phyloP scores from a whole-genome alignment of 2,113 vertebrate genomes.

The rabbit (Oryctolagus cuniculus) region DNA sequence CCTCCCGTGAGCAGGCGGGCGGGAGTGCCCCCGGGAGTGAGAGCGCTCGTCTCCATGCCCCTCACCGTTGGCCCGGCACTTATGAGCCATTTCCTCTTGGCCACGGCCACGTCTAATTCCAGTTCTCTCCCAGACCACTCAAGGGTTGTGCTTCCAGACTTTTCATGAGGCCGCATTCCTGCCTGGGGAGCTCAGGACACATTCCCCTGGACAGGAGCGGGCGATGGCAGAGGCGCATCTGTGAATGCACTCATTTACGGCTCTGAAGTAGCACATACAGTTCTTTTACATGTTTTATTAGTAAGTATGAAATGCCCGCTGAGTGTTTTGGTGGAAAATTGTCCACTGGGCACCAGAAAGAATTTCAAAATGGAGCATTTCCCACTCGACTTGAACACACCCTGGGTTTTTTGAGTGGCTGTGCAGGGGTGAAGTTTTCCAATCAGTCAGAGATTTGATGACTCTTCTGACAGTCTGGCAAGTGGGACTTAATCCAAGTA shows the following conservation, averaged over 20 bases:
- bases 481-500: neutral
- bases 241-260: conserved; percentile 75
- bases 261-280: conserved; percentile 77
- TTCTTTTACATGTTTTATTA: conserved; percentile 81
- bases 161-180: conserved; percentile 82
- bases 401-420: conserved; percentile 22
- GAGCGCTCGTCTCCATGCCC: neutral
- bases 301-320: conserved; percentile 72
- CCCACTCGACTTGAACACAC: conserved; percentile 55
- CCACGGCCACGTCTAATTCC: conserved; percentile 12
- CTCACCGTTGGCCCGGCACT: neutral
- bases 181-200: conserved; percentile 77
- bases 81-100: neutral
- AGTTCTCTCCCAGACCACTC: neutral
- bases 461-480: neutral
- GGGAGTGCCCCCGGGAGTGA: neutral
- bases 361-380: conserved; percentile 70
- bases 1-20: neutral
- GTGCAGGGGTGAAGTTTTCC: conserved; percentile 19
- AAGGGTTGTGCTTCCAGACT: conserved; percentile 42
- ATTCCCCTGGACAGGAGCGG: conserved; percentile 77
- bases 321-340: conserved; percentile 79
- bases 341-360: conserved; percentile 64
- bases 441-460: conserved; percentile 4
- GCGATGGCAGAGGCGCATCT: conserved; percentile 68